These are phyloP conservation scores for Bombus consobrinus DNA, from an alignment of 1,140 invertebrate genomes.

Conservation along the genomic window DNA sequence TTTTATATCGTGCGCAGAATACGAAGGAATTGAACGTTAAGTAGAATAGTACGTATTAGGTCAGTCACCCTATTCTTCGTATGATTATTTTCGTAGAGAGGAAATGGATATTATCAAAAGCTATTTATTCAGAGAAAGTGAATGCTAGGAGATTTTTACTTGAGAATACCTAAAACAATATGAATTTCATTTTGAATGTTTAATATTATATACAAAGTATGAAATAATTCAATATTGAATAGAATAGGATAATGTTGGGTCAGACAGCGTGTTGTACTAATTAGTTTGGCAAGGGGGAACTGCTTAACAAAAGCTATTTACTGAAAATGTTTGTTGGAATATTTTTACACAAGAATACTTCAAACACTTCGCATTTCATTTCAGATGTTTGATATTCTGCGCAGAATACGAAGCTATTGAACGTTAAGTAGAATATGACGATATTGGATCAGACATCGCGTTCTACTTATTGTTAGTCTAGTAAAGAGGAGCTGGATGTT, in stretches of 20 bases:
- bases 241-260: neutral
- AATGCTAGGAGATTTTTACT: neutral
- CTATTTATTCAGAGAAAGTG: too few relatives aligned
- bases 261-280: neutral
- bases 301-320: neutral
- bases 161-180: neutral
- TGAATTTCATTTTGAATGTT: neutral
- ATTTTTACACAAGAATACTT: neutral
- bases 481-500: neutral
- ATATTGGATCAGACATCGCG: neutral
- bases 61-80: neutral
- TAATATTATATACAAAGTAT: neutral
- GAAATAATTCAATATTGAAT: neutral
- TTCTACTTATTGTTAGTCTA: neutral
- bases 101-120: too few relatives aligned
- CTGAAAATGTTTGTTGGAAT: neutral
- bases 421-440: neutral
- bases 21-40: neutral
- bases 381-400: neutral
- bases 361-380: neutral
- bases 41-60: neutral
- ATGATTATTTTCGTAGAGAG: neutral
- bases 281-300: neutral
- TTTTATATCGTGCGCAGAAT: neutral
- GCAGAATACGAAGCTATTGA: too few relatives aligned